Percentiles rank a stretch among this genome's conserved stretches.
phyloP scores from a whole-genome alignment of 2,888 invertebrate genomes.

The Nipponacmea schrenckii region DNA sequence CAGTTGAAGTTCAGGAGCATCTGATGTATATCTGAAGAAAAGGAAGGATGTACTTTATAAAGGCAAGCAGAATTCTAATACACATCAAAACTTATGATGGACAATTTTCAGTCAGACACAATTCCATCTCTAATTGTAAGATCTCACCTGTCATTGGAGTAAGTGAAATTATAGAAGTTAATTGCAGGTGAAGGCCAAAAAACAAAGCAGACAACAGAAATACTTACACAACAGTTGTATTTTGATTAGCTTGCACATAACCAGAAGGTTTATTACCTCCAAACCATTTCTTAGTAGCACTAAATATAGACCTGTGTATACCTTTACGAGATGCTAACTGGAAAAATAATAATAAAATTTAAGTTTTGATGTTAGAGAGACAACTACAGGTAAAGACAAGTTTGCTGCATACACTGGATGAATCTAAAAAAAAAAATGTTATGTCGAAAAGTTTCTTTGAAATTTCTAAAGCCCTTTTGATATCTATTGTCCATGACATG shows the following conservation, averaged over 20 bases:
- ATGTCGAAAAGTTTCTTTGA: no score
- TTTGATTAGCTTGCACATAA: conserved; percentile 71
- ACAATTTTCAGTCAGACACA: no score
- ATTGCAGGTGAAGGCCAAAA: neutral
- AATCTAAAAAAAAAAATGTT: no score
- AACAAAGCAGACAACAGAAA: no score
- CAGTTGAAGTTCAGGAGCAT: conserved; percentile 86
- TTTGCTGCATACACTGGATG: neutral
- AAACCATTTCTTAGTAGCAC: conserved; percentile 96
- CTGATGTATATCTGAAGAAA: conserved; percentile 64
- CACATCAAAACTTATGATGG: no score
- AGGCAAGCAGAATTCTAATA: neutral
- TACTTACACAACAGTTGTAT: conserved; percentile 82
- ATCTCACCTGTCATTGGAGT: neutral
- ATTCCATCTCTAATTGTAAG: no score
- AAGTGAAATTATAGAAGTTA: neutral
- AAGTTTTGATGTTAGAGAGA: neutral
- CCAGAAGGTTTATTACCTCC: conserved; percentile 85
- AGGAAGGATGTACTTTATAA: neutral
- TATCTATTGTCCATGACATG: no score
- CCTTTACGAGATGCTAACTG: conserved; percentile 78
- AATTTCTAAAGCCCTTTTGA: no score
- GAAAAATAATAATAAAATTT: conserved; percentile 23
- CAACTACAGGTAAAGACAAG: neutral
- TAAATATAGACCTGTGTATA: conserved; percentile 89